Evolutionary conservation across 2,888 invertebrate genomes (phyloP), one percentile per base, ranked within the genome.

Genomic region (Willowsia nigromaculata): DNA sequence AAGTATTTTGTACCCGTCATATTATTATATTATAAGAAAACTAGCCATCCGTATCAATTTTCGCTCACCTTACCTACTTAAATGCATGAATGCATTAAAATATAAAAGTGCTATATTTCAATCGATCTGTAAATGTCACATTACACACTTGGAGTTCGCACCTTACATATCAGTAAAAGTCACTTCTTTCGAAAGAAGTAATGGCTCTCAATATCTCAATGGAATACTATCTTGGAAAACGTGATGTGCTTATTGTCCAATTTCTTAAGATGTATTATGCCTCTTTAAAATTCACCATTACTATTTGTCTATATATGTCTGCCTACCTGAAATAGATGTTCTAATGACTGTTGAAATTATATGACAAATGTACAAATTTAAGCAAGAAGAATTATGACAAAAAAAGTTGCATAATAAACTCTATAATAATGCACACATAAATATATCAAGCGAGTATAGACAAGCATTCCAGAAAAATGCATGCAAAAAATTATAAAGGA

Each of bases 31-130:
- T 76, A 76, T 37, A 15, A 27, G 9, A 78, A 33, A 74, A 47
- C 47, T 27, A 25, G 7, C 81, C 78, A 88, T 88, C 88, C 84
- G 65, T 84, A 88, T 88, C 88, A 88, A 88, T 88, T 88, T 88
- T 37, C 84, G 74, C 59, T 53, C 40, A 88, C 65, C 27, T 62
- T 37, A 81, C 47, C 71, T 22, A 88, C 50, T 33, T 81, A 50
- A 47, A 25, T 30, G 30, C 68, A 81, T 59, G 81, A n/a, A 87
- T 80, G 74, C 74, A 74, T 82, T 87, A 81, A 81, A 82, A 82
- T 59, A 43, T 22, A 47, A 50, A 82, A 82, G 33, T 59, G 59
- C 33, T 65, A 62, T 78, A 78, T 62, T 85, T 76, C 85, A 78
- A 78, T 47, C 25, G 59, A 85, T 65, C 27, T 82, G 65, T 43